Conservation (phyloP, 2,113 vertebrate species). For the Hippocampus zosterae region DNA sequence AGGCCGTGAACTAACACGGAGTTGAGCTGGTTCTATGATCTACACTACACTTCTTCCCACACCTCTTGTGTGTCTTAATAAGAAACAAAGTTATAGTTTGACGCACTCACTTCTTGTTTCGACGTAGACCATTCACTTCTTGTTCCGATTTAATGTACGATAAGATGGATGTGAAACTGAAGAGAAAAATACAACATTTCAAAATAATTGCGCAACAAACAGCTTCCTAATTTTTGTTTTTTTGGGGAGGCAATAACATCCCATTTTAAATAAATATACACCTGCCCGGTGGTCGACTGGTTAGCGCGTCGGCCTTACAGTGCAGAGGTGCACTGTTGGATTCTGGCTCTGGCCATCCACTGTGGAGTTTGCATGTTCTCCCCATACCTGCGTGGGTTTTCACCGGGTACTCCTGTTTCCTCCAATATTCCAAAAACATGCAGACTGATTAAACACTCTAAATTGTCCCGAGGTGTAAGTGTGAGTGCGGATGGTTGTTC, state of each 20-base stretch:
- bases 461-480: no score
- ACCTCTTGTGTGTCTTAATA: background rate
- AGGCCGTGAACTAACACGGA: background rate
- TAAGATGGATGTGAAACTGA: constrained; percentile 1
- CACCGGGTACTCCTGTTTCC: no score
- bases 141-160: background rate
- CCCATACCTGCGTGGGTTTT: no score
- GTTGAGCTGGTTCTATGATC: background rate
- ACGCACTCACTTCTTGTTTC: background rate
- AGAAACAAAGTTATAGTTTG: background rate
- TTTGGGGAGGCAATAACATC: background rate
- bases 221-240: background rate
- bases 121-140: background rate
- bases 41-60: background rate
- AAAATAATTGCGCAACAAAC: background rate
- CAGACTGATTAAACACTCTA: no score
- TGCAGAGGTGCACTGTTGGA: no score
- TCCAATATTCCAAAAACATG: no score
- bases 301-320: no score
- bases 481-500: no score
- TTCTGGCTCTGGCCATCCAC: no score
- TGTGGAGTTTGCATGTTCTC: no score
- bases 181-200: background rate
- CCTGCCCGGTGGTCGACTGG: no score
- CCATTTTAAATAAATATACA: no score